Base-by-base conservation (phyloP, 1,140 invertebrate species). In the Yoshiicerus persimilis region DNA sequence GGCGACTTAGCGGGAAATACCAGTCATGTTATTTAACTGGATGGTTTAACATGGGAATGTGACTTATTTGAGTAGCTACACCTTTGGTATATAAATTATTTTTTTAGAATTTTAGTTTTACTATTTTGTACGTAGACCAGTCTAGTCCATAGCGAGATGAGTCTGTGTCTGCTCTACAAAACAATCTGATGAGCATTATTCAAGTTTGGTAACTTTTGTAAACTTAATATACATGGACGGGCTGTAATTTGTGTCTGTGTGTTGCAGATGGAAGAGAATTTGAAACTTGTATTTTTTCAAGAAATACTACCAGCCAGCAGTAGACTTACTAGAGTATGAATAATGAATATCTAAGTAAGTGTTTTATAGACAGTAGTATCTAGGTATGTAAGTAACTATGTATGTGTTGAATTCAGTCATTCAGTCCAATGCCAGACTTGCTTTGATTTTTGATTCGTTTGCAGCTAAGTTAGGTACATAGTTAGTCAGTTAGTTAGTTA, bases 131-230 rank as follows among this genome's bases (percentile, higher is more conserved):
- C 75, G n/a, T 38, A 80, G 11, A 4, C 30, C 23, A 80, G 75
- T 77, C 70, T 16, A 77, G 70, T 80, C 34, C 30, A 66, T 20
- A 70, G 25, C 25, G 3, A 66, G 47, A 56, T 56, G 16, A 56
- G 47, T 56, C 64, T 27, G 10, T 66, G 75, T 80, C 75, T 80
- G 75, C 75, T 80, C 75, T 80, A 80, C 11, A 80, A 80, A 80
- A 80, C 75, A 80, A 80, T 38, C 30, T 38, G 38, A 34, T 34
- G 4, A n/a, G 32, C 16, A 80, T n/a, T 80, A 80, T 38, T 80
- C 75, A 80, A 80, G 75, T 80, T 80, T 80, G 75, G 75, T 80
- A 80, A 80, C 34, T 80, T 80, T 80, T n/a, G 32, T 23, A 38
- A 36, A 23, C 75, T 10, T 38, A 66, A 2, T 9, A 25, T 23